phyloP scores from a whole-genome alignment of 2,888 invertebrate genomes.

The Pollenia griseotomentosa region DNA sequence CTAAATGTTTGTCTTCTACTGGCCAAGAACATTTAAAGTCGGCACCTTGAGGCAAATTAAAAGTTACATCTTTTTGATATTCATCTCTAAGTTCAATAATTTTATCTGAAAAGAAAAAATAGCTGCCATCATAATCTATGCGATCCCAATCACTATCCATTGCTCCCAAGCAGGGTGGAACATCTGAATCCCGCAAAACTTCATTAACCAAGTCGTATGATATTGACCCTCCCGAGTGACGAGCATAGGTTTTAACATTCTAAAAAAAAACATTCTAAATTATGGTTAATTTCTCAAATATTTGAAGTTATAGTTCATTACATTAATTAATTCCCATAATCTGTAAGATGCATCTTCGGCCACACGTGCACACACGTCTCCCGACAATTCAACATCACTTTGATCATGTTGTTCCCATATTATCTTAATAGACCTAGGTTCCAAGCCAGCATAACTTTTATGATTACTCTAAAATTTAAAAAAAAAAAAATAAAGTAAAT shows the following conservation, averaged over 20 bases:
- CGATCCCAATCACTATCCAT: conserved; percentile 83
- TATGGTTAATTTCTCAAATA: neutral
- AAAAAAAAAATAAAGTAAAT: neutral
- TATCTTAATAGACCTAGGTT: conserved; percentile 82
- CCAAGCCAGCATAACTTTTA: conserved; percentile 81
- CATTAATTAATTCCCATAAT: conserved; percentile 83
- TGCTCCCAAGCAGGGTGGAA: conserved; percentile 82
- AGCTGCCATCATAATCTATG: conserved; percentile 83
- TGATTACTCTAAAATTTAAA: conserved; percentile 77
- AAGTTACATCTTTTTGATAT: conserved; percentile 80
- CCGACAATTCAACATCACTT: conserved; percentile 81
- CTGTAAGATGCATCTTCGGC: conserved; percentile 84
- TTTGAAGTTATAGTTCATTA: conserved; percentile 70
- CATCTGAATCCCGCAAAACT: conserved; percentile 83
- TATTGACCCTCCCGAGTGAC: conserved; percentile 82
- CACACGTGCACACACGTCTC: conserved; percentile 81
- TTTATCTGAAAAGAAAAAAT: conserved; percentile 82
- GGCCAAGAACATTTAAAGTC: conserved; percentile 80
- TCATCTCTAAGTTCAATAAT: conserved; percentile 83
- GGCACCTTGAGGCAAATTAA: conserved; percentile 76
- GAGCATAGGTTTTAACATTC: conserved; percentile 83
- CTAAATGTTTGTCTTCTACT: conserved; percentile 79
- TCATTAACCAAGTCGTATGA: conserved; percentile 84
- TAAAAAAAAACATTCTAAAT: conserved; percentile 61
- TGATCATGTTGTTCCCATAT: conserved; percentile 84